phyloP scores from a whole-genome alignment of 2,888 invertebrate genomes.

The Melikaiella ostensackeni region DNA sequence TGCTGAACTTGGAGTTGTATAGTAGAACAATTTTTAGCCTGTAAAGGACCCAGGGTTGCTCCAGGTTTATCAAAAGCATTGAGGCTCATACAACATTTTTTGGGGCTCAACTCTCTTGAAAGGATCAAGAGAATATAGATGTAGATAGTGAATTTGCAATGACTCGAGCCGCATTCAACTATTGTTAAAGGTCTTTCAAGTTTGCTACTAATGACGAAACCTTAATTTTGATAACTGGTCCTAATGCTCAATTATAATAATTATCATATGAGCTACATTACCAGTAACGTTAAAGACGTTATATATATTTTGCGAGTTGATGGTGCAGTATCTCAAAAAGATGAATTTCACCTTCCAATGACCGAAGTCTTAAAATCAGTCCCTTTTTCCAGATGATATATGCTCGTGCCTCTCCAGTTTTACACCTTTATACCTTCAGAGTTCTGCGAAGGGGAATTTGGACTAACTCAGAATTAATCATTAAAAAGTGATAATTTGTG shows the following conservation, averaged over 20 bases:
- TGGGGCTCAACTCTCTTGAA: neutral
- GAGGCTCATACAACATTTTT: neutral
- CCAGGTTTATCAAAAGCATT: neutral
- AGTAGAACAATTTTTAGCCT: neutral
- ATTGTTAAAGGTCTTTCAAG: neutral
- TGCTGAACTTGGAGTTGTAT: neutral
- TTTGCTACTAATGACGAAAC: neutral
- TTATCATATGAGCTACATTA: constrained; percentile 7
- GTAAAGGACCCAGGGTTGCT: neutral
- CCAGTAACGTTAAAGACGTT: neutral
- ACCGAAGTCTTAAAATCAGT: constrained; percentile 5
- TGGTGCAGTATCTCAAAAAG: neutral
- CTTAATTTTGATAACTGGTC: constrained; percentile 25
- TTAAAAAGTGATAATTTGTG: neutral
- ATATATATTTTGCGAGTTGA: neutral
- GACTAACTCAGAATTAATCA: neutral
- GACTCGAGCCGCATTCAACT: neutral
- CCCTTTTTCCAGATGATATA: constrained; percentile 50
- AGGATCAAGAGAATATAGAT: neutral
- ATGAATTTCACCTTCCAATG: neutral
- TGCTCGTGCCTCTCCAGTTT: constrained; percentile 66
- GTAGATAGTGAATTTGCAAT: constrained; percentile 1
- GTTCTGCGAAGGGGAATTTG: neutral
- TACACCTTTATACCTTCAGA: constrained; percentile 63
- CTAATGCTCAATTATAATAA: constrained; percentile 25